Conservation (phyloP, 1,140 invertebrate species). For the Drosophila neocordata region DNA sequence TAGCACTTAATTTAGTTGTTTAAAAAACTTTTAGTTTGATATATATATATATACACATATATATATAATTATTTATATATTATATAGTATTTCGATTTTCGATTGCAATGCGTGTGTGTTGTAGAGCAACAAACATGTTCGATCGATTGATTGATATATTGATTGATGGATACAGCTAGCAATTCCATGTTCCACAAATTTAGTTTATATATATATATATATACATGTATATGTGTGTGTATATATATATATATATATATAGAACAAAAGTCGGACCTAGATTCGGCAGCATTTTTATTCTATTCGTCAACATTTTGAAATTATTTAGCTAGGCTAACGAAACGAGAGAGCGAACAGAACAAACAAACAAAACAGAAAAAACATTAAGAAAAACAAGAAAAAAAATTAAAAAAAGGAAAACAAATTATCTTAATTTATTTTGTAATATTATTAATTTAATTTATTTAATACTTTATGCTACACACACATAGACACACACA, state of each 20-base stretch:
- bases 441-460: slow-evolving; percentile 56
- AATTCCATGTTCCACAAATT: slow-evolving; percentile 79
- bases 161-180: slow-evolving; percentile 73
- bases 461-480: neutral
- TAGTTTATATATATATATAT: slow-evolving; percentile 34
- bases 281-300: slow-evolving; percentile 41
- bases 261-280: slow-evolving; percentile 26
- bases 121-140: slow-evolving; percentile 25
- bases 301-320: slow-evolving; percentile 45
- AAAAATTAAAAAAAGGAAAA: slow-evolving; percentile 47
- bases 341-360: slow-evolving; percentile 32
- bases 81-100: slow-evolving; percentile 1
- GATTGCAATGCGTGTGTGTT: slow-evolving; percentile 30
- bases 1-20: slow-evolving; percentile 67
- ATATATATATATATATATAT: slow-evolving; percentile 27
- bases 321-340: slow-evolving; percentile 42
- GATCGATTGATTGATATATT: slow-evolving; percentile 27
- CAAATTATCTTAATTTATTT: slow-evolving; percentile 51
- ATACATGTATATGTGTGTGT: slow-evolving; percentile 10
- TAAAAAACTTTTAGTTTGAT: slow-evolving; percentile 21
- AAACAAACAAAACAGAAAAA: slow-evolving; percentile 30
- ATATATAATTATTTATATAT: neutral
- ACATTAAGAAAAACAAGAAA: slow-evolving; percentile 40
- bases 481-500: neutral
- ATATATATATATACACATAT: slow-evolving; percentile 10